Conservation (phyloP, 92 coral and sea anemone species). For the Heliopora coerulea region DNA sequence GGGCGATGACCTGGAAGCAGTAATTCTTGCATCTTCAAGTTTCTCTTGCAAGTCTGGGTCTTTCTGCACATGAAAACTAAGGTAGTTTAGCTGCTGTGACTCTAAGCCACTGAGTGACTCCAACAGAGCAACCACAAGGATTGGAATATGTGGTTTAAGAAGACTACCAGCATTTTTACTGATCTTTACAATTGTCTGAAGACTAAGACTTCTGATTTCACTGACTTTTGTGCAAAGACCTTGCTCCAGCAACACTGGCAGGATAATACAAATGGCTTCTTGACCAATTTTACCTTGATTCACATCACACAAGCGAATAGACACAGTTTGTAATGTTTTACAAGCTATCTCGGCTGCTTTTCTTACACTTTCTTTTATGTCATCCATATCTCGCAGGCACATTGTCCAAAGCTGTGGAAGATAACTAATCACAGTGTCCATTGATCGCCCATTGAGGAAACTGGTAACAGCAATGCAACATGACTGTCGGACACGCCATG, state of each 20-base stretch:
- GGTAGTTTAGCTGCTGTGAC: constrained; percentile 85
- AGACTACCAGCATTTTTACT: constrained; percentile 96
- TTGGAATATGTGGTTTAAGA: constrained; percentile 93
- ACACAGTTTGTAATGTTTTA: constrained; percentile 80
- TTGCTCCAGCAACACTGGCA: constrained; percentile 83
- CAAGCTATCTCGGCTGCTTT: constrained; percentile 96
- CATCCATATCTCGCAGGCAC: constrained; percentile 89
- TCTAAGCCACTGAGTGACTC: constrained; percentile 93
- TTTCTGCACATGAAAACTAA: constrained; percentile 84
- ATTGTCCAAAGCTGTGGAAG: constrained; percentile 89
- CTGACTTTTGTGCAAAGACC: constrained; percentile 80
- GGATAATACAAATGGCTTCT: constrained; percentile 69
- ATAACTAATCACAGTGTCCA: constrained; percentile 77
- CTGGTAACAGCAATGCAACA: constrained; percentile 96
- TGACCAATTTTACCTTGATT: constrained; percentile 89
- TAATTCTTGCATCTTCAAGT: constrained; percentile 88
- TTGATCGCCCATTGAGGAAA: constrained; percentile 90
- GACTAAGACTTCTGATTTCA: constrained; percentile 78
- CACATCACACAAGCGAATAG: constrained; percentile 88
- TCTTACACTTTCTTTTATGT: constrained; percentile 67
- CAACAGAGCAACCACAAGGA: constrained; percentile 79
- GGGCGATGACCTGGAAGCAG: constrained; percentile 89
- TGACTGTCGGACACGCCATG: constrained; percentile 95
- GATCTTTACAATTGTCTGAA: constrained; percentile 91
- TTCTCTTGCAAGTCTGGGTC: constrained; percentile 84